A percentile compares a stretch with the other conserved stretches of the same genome.
phyloP scores from a whole-genome alignment of 2,888 invertebrate species.

The Syrphus vitripennis region DNA sequence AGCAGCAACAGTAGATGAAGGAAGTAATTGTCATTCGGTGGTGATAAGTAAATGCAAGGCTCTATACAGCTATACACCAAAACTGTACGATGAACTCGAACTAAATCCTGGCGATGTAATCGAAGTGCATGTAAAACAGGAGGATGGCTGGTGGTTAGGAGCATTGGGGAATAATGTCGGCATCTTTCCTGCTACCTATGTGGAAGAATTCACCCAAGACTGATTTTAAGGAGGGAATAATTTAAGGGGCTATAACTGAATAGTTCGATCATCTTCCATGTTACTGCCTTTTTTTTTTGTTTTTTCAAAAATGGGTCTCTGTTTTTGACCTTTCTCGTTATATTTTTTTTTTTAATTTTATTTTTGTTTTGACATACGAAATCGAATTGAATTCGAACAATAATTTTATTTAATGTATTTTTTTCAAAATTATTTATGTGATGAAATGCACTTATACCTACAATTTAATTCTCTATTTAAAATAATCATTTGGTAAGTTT shows the following conservation, averaged over 20 bases:
- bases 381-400: constrained; percentile 62
- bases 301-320: constrained; percentile 11
- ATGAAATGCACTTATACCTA: constrained; percentile 49
- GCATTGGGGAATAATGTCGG: constrained; percentile 90
- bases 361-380: constrained; percentile 42
- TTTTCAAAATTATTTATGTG: constrained; percentile 31
- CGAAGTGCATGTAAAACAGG: constrained; percentile 93
- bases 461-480: constrained; percentile 35
- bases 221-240: background rate
- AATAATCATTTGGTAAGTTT: constrained; percentile 32
- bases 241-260: constrained; percentile 14
- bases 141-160: constrained; percentile 97
- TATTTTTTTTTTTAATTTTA: constrained; percentile 34
- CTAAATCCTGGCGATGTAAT: constrained; percentile 91
- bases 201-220: constrained; percentile 86
- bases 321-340: constrained; percentile 15
- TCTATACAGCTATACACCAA: constrained; percentile 93
- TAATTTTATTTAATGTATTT: background rate
- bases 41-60: constrained; percentile 90
- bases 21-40: constrained; percentile 60
- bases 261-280: constrained; percentile 21
- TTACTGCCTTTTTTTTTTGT: constrained; percentile 44
- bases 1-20: background rate
- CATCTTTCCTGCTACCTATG: constrained; percentile 97
- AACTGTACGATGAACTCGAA: constrained; percentile 92